Evolutionary conservation across 1,140 invertebrate species (phyloP).

Genomic region (Diploscapter pachys): DNA sequence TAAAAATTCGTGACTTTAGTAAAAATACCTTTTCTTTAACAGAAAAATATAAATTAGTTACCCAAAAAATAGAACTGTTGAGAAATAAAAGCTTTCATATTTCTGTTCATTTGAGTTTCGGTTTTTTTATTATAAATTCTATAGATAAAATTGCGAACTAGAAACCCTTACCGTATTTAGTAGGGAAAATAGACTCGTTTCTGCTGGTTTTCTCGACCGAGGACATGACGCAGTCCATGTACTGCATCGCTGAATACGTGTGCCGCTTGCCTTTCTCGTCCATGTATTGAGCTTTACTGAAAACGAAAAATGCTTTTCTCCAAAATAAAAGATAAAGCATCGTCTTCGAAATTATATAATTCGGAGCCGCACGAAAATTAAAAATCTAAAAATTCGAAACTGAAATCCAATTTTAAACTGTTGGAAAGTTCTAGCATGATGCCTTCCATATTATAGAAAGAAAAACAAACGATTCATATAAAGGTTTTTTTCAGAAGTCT

Average conservation of each 20-base stretch:
- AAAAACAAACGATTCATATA: background rate
- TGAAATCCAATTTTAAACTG: background rate
- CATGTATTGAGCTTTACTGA: constrained; percentile 51
- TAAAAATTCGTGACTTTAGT: constrained; percentile 29
- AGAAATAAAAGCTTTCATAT: background rate
- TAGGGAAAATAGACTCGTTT: constrained; percentile 54
- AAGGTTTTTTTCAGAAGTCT: background rate
- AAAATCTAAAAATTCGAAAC: constrained; percentile 5
- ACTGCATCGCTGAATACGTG: constrained; percentile 51
- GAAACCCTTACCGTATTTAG: constrained; percentile 52
- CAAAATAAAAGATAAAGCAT: constrained; percentile 4
- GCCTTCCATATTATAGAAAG: no score
- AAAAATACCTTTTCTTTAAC: constrained; percentile 17
- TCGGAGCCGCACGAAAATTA: background rate
- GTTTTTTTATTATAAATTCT: background rate
- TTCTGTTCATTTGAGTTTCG: background rate
- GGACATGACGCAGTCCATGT: constrained; percentile 58
- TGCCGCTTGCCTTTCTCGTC: constrained; percentile 53
- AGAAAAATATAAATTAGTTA: no score
- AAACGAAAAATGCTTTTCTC: constrained; percentile 22
- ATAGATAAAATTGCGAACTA: background rate
- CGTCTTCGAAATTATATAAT: background rate
- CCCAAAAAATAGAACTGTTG: no score
- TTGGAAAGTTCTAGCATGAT: no score
- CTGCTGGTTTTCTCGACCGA: constrained; percentile 50